Base-by-base conservation (phyloP, 1,140 invertebrate genomes). In the Bombus haemorrhoidalis region DNA sequence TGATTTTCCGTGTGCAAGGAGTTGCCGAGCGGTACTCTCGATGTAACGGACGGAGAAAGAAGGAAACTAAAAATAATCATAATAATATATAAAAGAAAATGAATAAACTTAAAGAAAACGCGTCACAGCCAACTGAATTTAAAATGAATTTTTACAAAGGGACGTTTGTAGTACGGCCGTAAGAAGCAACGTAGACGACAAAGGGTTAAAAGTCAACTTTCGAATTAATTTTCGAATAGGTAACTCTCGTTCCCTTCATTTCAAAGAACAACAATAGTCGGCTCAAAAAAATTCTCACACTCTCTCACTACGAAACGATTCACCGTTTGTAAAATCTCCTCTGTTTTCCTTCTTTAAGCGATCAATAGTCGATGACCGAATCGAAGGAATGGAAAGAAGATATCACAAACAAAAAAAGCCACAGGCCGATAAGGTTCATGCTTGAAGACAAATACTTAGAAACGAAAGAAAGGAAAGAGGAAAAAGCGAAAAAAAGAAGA, bases 41-140 rank as follows among this genome's bases (percentile, higher is more conserved):
- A 43, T 22, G 34, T 66, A 53, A 34, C 59, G 15, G n/a, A 68
- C 0, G 2, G 9, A 43, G 10, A 43, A 15, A 41, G 10, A 41
- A 12, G 43, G 32, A 41, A n/a, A 39, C 13, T 32, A 59, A 1
- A 25, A 32, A 32, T 3, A 39, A n/a, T 43, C 25, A 18, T 2
- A 75, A 25, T n/a, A 75, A 22, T 22, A 53, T 53, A 53, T 53
- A 53, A 12, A 22, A 32, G 32, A 71, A 76, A 43, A 15, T 4
- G 18, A 41, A 28, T 15, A 43, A 39, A 37, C 1, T 8, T 69
- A 25, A 43, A 8, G 47, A 43, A 86, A 86, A 86, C 78, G 77
- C 81, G 77, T 91, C 89, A 86, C 89, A 88, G 86, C 86, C 89
- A 90, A 81, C 66, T 88, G 83, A 91, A 91, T 91, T 90, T 88